Conservation (phyloP, 2,113 vertebrate species). For the Gorsachius goisagi region DNA sequence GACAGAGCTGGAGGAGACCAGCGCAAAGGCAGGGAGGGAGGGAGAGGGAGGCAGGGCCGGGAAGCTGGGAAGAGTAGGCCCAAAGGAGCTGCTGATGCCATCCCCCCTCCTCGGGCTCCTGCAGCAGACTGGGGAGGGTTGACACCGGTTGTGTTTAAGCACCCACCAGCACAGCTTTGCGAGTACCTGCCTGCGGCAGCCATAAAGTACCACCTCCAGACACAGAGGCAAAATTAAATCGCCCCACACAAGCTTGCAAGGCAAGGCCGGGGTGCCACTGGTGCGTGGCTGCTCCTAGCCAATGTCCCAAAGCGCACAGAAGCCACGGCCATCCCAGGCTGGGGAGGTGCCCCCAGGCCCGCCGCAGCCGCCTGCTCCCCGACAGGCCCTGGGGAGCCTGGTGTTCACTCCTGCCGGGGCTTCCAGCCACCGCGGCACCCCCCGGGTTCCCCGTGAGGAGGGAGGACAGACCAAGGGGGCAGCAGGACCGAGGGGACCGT, state of each 20-base stretch:
- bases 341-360: neutral
- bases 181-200: neutral
- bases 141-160: neutral
- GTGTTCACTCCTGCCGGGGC: neutral
- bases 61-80: neutral
- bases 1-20: neutral
- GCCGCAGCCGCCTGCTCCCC: fast-evolving
- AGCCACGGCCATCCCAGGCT: neutral
- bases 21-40: neutral
- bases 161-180: neutral
- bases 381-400: neutral
- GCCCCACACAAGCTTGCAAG: neutral
- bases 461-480: fast-evolving
- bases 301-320: neutral
- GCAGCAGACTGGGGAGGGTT: neutral
- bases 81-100: neutral
- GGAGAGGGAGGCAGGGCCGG: neutral
- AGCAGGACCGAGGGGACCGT: fast-evolving
- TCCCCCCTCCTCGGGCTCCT: neutral
- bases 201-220: neutral
- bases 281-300: neutral
- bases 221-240: fast-evolving
- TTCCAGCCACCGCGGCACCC: neutral
- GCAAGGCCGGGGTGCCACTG: neutral
- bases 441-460: fast-evolving